These are phyloP conservation scores for Artibeus jamaicensis DNA, from an alignment of 2,797 vertebrate species.

Conservation along the genomic window DNA sequence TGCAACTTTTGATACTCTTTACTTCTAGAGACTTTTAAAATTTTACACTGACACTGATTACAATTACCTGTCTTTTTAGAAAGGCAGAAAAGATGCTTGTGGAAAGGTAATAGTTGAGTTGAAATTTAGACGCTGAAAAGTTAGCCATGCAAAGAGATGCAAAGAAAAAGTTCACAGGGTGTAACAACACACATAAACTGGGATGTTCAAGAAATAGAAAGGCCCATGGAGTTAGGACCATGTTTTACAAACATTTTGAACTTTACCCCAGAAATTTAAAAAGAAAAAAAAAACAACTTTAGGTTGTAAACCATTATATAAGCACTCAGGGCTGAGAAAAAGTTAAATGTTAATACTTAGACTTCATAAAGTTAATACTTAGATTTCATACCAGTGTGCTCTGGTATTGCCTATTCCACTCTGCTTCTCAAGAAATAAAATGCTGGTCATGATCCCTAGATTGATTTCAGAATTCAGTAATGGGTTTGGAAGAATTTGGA, in stretches of 20 bases:
- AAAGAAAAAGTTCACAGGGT: background rate
- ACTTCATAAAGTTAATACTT: background rate
- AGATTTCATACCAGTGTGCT: background rate
- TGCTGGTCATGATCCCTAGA: background rate
- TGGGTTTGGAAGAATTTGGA: background rate
- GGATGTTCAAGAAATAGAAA: background rate
- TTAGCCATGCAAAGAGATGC: background rate
- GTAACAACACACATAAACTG: background rate
- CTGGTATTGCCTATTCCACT: background rate
- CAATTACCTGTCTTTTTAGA: background rate
- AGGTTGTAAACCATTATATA: background rate
- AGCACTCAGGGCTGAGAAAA: background rate
- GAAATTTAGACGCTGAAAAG: background rate
- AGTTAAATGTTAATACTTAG: background rate
- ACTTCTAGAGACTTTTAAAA: background rate
- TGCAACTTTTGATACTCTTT: background rate
- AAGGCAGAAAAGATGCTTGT: background rate
- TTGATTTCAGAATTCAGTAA: background rate
- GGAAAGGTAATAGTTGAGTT: background rate
- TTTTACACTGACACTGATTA: background rate
- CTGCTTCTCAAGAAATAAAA: background rate
- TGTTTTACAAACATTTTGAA: background rate
- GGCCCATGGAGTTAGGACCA: background rate
- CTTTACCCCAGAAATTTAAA: background rate
- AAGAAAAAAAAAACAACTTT: background rate